Base-by-base conservation (phyloP, 1,140 invertebrate species). In the Micrasema minimum region DNA sequence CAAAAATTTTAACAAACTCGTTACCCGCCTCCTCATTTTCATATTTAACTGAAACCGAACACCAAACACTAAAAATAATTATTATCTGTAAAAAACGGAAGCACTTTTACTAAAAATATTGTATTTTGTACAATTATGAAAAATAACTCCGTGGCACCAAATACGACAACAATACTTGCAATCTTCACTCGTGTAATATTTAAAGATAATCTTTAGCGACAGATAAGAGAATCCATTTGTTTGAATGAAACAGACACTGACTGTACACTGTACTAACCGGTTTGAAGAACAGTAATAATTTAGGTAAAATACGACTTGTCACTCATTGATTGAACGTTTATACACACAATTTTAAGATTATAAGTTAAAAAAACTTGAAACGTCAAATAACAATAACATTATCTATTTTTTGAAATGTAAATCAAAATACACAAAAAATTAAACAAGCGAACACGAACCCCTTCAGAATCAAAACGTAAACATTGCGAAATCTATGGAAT, bases 21-120 rank as follows among this genome's bases (percentile, higher is more conserved):
- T 53, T 14, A 75, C 46, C 23, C 71, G 69, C 48, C 74, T 71
- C 48, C 64, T 57, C 70, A 75, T 69, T 59, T 72, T 65, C 61
- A 41, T 67, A 23, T 50, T 16, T 22, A 53, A 45, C 38, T 64
- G 20, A 48, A 64, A 46, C 14, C 18, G 31, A 64, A 48, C 43
- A 31, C 2, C 26, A n/a, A n/a, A n/a, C n/a, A n/a, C 38, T 18
- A 12, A 12, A 51, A 51, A 51, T 53, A 26, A 53, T 53, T 26
- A 53, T 23, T 22, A 23, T 53, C 23, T 31, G 7, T 12, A 2
- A 35, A 11, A 31, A 53, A 31, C 23, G 50, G 50, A 53, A 26
- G 20, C 50, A 26, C 50, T 53, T 53, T 26, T n/a, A 14, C n/a
- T 31, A n/a, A n/a, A n/a, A n/a, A n/a, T 31, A 31, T 31, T 7